These are phyloP conservation scores for Pagrus major DNA, from an alignment of 2,113 vertebrate genomes.

Conservation along the genomic window DNA sequence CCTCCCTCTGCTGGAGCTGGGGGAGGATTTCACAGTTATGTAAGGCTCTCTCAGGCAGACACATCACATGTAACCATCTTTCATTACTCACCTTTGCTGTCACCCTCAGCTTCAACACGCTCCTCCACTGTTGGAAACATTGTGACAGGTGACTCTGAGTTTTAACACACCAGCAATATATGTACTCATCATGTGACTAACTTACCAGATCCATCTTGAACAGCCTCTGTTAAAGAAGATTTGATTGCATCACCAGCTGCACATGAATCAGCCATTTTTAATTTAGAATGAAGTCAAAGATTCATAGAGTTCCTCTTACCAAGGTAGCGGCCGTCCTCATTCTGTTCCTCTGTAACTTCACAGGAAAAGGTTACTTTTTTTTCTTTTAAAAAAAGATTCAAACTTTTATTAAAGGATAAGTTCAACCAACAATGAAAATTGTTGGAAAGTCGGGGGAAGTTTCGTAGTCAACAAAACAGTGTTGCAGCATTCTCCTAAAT, in stretches of 20 bases:
- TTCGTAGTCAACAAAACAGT: no score
- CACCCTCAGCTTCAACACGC: not conserved
- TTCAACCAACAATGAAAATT: no score
- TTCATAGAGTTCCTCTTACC: constrained; percentile 53
- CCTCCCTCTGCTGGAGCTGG: constrained; percentile 58
- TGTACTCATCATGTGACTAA: not conserved
- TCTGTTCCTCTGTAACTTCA: constrained; percentile 67
- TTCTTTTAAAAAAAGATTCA: no score
- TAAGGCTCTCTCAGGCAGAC: not conserved
- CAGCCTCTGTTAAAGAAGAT: constrained; percentile 55
- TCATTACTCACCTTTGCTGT: constrained; percentile 63
- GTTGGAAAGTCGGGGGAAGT: no score
- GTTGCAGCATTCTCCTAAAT: no score
- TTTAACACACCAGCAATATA: not conserved
- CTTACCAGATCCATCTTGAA: constrained; percentile 64
- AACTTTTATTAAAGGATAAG: no score
- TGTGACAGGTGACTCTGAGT: not conserved
- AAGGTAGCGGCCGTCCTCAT: constrained; percentile 51
- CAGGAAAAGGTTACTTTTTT: not conserved
- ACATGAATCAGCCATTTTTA: not conserved
- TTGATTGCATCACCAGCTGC: not conserved
- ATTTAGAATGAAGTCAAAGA: not conserved
- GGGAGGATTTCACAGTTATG: constrained; percentile 46
- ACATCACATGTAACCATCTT: constrained; percentile 8
- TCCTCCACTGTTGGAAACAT: constrained; percentile 61